Percentiles rank a stretch among this genome's conserved stretches.
Conservation (phyloP, 2,888 invertebrate species). For the Drosophila paracracens region DNA sequence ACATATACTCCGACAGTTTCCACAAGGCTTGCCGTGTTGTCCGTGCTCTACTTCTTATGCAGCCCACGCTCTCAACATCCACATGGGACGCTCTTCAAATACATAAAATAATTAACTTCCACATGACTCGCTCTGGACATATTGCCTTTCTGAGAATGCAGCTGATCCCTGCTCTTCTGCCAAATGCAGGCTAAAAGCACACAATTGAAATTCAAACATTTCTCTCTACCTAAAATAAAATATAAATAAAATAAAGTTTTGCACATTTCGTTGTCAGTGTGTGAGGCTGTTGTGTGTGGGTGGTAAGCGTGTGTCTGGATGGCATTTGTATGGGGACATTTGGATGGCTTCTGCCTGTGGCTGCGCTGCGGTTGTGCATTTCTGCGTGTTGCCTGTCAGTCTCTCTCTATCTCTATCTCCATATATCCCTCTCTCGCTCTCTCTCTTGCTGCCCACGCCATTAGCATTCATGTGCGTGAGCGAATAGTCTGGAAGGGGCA, state of each 20-base stretch:
- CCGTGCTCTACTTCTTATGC: background rate
- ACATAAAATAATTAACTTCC: background rate
- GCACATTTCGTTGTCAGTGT: constrained; percentile 15
- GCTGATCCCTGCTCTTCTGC: constrained; percentile 4
- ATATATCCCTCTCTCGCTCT: background rate
- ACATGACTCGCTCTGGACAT: background rate
- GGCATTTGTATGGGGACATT: background rate
- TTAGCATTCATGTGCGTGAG: constrained; percentile 78
- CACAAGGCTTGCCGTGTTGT: background rate
- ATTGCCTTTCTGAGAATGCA: background rate
- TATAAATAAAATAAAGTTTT: constrained; percentile 14
- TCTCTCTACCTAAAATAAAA: background rate
- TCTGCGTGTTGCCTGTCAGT: constrained; percentile 72
- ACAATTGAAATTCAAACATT: background rate
- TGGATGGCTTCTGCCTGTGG: constrained; percentile 61
- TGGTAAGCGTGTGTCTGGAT: background rate
- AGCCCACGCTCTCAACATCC: background rate
- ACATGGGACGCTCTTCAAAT: background rate
- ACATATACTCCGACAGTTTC: background rate
- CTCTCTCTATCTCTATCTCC: background rate
- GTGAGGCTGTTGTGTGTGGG: constrained; percentile 36
- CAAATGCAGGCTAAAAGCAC: background rate
- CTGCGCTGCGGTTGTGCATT: constrained; percentile 74
- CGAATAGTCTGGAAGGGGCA: background rate
- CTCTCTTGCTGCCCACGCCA: constrained; percentile 32